Base-by-base conservation (phyloP, 2,888 invertebrate species). In the Tryphoninae sp. region DNA sequence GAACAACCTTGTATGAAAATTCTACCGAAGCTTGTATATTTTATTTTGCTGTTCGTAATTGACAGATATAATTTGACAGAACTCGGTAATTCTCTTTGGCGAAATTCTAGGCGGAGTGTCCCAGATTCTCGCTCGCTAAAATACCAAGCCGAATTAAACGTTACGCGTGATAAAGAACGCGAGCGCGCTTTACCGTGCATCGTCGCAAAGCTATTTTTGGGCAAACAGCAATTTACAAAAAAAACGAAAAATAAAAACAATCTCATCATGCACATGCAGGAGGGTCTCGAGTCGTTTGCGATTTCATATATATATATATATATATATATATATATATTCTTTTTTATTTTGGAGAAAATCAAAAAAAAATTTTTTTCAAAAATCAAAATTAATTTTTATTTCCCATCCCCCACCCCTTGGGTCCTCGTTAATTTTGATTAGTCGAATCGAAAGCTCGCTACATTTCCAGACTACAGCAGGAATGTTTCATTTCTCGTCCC, bases 221-320 rank as follows among this genome's bases (percentile, higher is more conserved):
- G 16, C 49, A 64, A 51, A 59, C 75, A 45, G 49, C 45, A 9
- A 59, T 19, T 33, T 64, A 78, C 73, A 68, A 53, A 75, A 51
- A 11, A 33, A 42, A 23, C 22, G n/a, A 71, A 78, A 64, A 53
- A 40, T 33, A 78, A 64, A 53, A 40, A 23, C 51, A 75, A 77
- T 82, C 75, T 59, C 62, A 80, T 40, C 83, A 84, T 84, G 84
- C 84, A 19, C 84, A 81, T 84, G 84, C 84, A 55, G 61, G 76
- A 51, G 26, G 58, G 51, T 62, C 42, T 62, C 62, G 72, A 76
- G 45, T 69, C 58, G 9, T 62, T 64, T 42, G 58, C 71, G 53
- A 40, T 59, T 61, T 68, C 55, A 11, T 45, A 45, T 13, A 13
- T 45, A 45, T 13, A 13, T 45, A 13, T 45, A 13, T 45, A 45